Conservation (phyloP, 2,113 vertebrate genomes). For the Platysteira castanea region DNA sequence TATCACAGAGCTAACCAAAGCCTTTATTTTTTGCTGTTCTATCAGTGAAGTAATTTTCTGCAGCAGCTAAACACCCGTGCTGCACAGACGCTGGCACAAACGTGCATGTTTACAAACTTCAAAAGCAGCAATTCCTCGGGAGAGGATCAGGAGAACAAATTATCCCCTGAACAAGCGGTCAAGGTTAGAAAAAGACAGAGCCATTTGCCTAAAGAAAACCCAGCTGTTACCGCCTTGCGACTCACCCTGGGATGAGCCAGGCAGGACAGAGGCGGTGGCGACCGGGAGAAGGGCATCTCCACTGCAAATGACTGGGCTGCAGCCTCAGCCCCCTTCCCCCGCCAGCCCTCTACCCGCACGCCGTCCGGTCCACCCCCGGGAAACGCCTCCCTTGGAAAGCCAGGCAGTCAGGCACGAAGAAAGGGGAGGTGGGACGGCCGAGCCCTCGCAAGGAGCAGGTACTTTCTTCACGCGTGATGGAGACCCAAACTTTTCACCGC, state of each 20-base stretch:
- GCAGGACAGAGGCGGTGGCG: neutral
- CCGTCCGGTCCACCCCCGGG: neutral
- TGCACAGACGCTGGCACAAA: neutral
- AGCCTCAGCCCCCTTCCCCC: neutral
- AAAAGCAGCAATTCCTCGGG: neutral
- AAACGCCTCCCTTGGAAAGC: neutral
- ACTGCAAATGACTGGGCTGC: neutral
- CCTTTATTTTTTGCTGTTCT: neutral
- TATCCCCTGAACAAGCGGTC: neutral
- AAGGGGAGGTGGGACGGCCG: neutral
- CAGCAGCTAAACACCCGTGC: neutral
- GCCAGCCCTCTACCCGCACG: neutral
- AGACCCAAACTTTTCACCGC: neutral
- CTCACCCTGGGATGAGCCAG: neutral
- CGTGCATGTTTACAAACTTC: conserved; percentile 10
- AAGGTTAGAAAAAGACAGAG: neutral
- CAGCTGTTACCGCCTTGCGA: neutral
- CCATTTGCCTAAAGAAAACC: neutral
- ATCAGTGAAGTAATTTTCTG: neutral
- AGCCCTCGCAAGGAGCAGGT: neutral
- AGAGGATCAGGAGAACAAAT: neutral
- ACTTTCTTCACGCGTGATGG: neutral
- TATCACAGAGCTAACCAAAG: neutral
- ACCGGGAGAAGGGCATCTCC: neutral
- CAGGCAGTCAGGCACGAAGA: neutral